These are phyloP conservation scores for Zhengitettix transpicula DNA, from an alignment of 2,888 invertebrate species.

Conservation along the genomic window DNA sequence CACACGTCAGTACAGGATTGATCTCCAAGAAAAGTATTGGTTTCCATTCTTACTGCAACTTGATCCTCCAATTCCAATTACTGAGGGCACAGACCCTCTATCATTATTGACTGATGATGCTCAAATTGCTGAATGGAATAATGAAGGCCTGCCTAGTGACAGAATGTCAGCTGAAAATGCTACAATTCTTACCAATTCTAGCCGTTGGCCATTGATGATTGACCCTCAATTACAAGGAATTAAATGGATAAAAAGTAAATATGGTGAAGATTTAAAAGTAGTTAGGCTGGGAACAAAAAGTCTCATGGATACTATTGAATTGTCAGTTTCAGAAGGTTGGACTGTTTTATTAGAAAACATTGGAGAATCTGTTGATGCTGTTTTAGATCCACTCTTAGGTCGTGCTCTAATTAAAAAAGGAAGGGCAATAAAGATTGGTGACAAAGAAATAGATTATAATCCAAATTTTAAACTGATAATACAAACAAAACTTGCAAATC, in stretches of 20 bases:
- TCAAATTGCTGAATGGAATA: slow-evolving; percentile 85
- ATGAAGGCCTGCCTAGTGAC: slow-evolving; percentile 80
- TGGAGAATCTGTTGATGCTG: slow-evolving; percentile 75
- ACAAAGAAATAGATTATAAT: slow-evolving; percentile 81
- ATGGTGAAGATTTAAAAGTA: slow-evolving; percentile 45
- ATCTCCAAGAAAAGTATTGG: slow-evolving; percentile 66
- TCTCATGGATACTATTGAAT: slow-evolving; percentile 70
- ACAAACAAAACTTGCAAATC: slow-evolving; percentile 88
- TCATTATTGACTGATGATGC: slow-evolving; percentile 80
- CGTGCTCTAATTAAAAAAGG: slow-evolving; percentile 81
- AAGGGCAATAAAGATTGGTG: slow-evolving; percentile 65
- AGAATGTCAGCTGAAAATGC: slow-evolving; percentile 92
- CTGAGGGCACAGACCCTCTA: slow-evolving; percentile 64
- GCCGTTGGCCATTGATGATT: slow-evolving; percentile 88
- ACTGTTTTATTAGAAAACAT: slow-evolving; percentile 77
- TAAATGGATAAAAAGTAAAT: slow-evolving; percentile 86
- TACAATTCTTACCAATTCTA: slow-evolving; percentile 73
- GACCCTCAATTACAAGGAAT: slow-evolving; percentile 85
- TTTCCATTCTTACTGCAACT: slow-evolving; percentile 53
- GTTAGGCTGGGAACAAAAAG: slow-evolving; percentile 62
- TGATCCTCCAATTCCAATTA: slow-evolving; percentile 59
- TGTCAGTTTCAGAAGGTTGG: slow-evolving; percentile 53
- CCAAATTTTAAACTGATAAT: slow-evolving; percentile 65
- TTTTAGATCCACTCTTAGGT: slow-evolving; percentile 75
- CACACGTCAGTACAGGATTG: slow-evolving; percentile 62